Evolutionary conservation across 1,140 invertebrate species (phyloP).

Genomic region (Bombus consobrinus): DNA sequence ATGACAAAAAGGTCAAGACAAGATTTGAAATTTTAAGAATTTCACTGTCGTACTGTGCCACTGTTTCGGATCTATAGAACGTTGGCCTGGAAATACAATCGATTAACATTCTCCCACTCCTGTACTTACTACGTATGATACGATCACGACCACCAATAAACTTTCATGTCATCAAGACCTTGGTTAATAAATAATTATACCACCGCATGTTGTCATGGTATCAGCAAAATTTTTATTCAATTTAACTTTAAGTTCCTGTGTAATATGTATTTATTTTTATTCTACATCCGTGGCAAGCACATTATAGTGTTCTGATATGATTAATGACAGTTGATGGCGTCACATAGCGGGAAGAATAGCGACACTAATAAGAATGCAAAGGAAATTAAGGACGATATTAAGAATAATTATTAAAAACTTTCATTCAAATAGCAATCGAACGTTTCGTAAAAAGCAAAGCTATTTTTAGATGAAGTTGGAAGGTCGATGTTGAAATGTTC

Average conservation of each 20-base stretch:
- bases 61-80: neutral
- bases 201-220: neutral
- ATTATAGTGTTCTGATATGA: neutral
- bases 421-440: neutral
- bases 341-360: neutral
- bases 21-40: no score
- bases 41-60: neutral
- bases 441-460: neutral
- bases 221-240: neutral
- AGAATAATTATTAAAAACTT: neutral
- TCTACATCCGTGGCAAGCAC: neutral
- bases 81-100: neutral
- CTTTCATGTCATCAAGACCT: neutral
- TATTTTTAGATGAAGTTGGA: neutral
- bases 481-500: neutral
- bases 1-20: neutral
- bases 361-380: neutral
- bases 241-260: neutral
- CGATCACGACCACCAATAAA: neutral
- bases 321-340: neutral
- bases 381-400: neutral
- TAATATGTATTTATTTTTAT: neutral
- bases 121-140: no score
- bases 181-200: neutral
- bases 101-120: conserved; percentile 25